Conservation (phyloP, 2,888 invertebrate genomes). For the Diabrotica balteata region DNA sequence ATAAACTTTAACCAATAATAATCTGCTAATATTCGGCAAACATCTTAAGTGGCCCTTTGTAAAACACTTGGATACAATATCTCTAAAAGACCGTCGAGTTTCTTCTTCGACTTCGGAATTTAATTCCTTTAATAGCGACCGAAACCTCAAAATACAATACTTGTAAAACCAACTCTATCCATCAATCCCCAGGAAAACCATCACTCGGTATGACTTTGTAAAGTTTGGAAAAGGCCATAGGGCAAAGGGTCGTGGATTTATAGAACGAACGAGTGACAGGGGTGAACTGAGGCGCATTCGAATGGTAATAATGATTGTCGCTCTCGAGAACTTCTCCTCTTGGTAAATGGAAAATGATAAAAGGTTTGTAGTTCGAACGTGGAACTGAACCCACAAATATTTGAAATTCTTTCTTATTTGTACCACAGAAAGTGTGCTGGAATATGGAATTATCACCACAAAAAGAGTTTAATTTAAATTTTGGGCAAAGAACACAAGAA, state of each 20-base stretch:
- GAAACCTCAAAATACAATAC: slow-evolving; percentile 4
- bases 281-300: neutral
- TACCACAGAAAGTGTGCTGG: no score
- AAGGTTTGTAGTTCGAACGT: no score
- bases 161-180: slow-evolving; percentile 9
- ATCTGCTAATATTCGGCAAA: neutral
- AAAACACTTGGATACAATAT: neutral
- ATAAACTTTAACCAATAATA: no score
- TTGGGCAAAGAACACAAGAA: no score
- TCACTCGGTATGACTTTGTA: slow-evolving; percentile 20
- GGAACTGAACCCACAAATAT: no score
- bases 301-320: no score
- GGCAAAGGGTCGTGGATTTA: slow-evolving; percentile 16
- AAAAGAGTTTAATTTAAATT: no score
- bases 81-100: slow-evolving; percentile 2
- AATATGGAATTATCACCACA: no score
- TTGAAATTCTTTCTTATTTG: no score
- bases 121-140: slow-evolving; percentile 10
- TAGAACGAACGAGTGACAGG: slow-evolving; percentile 9
- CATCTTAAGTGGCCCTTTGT: neutral
- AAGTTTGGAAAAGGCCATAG: slow-evolving; percentile 16
- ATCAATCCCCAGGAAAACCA: slow-evolving; percentile 9
- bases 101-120: slow-evolving; percentile 6
- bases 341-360: no score
- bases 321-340: no score